Conservation (phyloP, 2,113 vertebrate genomes). For the Nothoprocta perdicaria region DNA sequence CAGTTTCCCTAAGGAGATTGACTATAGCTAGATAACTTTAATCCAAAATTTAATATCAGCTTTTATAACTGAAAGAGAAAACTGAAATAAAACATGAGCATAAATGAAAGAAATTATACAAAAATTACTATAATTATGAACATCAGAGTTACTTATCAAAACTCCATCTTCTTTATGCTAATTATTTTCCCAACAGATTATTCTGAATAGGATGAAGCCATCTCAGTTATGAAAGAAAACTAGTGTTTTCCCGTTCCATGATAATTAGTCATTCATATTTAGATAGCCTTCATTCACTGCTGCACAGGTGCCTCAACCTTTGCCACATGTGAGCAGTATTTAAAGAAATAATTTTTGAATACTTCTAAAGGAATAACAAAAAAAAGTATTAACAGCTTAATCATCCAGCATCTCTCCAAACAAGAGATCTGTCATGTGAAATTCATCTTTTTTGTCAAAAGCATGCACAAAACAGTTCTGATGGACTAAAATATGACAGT, state of each 20-base stretch:
- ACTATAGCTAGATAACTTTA: slow-evolving; percentile 53
- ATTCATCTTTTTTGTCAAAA: slow-evolving; percentile 50
- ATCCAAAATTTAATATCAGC: slow-evolving; percentile 62
- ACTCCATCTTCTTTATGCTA: slow-evolving; percentile 72
- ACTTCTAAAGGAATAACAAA: slow-evolving; percentile 50
- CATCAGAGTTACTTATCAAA: slow-evolving; percentile 70
- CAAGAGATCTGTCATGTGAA: slow-evolving; percentile 45
- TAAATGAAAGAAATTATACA: slow-evolving; percentile 65
- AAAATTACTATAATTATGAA: slow-evolving; percentile 73
- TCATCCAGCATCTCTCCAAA: slow-evolving; percentile 34
- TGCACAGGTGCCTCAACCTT: slow-evolving; percentile 74
- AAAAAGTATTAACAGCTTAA: slow-evolving; percentile 53
- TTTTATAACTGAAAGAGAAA: slow-evolving; percentile 59
- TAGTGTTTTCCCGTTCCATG: slow-evolving; percentile 60
- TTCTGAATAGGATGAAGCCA: slow-evolving; percentile 66
- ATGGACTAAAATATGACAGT: slow-evolving; percentile 56
- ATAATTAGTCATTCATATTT: slow-evolving; percentile 74
- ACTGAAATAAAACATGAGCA: slow-evolving; percentile 63
- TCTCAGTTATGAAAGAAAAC: slow-evolving; percentile 67
- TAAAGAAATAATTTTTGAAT: slow-evolving; percentile 64
- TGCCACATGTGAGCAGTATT: slow-evolving; percentile 57
- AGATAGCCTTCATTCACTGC: slow-evolving; percentile 69
- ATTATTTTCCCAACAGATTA: slow-evolving; percentile 72
- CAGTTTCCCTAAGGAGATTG: slow-evolving; percentile 15
- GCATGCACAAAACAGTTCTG: slow-evolving; percentile 46